Evolutionary conservation across 2,113 vertebrate species (phyloP), one percentile per base, ranked within the genome.

Genomic region (Puffinus mauretanicus): DNA sequence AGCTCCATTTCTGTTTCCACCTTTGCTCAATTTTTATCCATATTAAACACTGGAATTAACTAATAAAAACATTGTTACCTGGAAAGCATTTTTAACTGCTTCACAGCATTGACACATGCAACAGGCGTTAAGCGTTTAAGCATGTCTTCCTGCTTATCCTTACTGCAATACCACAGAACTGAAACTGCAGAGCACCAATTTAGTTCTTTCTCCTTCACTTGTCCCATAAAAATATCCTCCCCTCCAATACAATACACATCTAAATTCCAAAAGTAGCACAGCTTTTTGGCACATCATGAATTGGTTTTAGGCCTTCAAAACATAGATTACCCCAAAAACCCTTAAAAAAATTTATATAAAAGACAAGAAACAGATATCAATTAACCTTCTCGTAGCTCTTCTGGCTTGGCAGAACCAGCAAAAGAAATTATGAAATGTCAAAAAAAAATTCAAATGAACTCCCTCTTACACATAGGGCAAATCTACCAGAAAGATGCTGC

Each of bases 371-470:
- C 20, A 44, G 9, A 0, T 67, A 64, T 21, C 58, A 78, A 6
- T 16, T 34, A 10, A n/a, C 13, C 7, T 46, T 44, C 36, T 32
- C 0, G 0, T 8, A 30, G 27, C 30, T 47, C 10, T 66, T 72
- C 29, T 38, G 34, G 13, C 16, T 61, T 69, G 44, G 38, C 12
- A 69, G 29, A 9, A 55, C 70, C 29, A 69, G 61, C 4, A 36
- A 62, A 77, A 52, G 15, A 93, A 42, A 51, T 10, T 34, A 32
- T 3, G 3, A 57, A 54, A 15, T 15, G 3, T 30, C 7, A n/a
- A 30, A 51, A 44, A 44, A n/a, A 51, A 40, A 49, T 16, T 7
- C 15, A 62, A 46, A 55, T 25, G 0, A 73, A 61, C 5, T 67
- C 40, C 38, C 14, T 38, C 20, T 76, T 44, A n/a, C 2, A 72